Conservation (phyloP, 2,888 invertebrate species). For the Tholera decimalis region DNA sequence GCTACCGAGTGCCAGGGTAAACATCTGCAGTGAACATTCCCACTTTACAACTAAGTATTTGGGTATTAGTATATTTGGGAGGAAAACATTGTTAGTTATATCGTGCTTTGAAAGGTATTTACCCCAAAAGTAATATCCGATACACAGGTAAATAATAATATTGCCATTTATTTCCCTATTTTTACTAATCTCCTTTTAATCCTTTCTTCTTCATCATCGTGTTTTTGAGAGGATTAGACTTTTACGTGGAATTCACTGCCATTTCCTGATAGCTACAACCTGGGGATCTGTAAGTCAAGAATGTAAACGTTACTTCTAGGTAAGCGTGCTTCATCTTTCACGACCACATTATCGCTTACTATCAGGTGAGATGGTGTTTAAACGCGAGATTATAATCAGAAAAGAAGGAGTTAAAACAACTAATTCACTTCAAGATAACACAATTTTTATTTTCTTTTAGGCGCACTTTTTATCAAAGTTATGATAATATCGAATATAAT, state of each 20-base stretch:
- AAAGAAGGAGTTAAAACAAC: too few species aligned
- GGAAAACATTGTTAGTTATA: not conserved
- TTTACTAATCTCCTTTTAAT: not conserved
- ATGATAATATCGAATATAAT: too few species aligned
- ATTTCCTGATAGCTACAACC: too few species aligned
- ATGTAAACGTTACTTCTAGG: too few species aligned
- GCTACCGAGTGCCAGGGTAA: constrained; percentile 58
- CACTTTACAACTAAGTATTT: constrained; percentile 28
- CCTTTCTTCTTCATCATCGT: not conserved
- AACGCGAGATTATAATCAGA: too few species aligned
- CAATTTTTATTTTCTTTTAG: not conserved
- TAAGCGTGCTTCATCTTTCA: too few species aligned
- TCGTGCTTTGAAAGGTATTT: not conserved
- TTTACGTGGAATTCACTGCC: too few species aligned
- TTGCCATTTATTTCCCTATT: not conserved
- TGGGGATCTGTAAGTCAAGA: too few species aligned
- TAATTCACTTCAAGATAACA: too few species aligned
- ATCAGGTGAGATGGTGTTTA: too few species aligned
- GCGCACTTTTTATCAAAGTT: not conserved
- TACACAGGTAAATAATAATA: not conserved
- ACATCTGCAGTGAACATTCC: constrained; percentile 58
- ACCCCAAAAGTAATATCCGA: constrained; percentile 3
- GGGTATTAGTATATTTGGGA: not conserved
- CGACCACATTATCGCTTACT: too few species aligned
- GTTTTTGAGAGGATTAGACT: too few species aligned